A percentile compares a stretch with the other conserved stretches of the same genome.
phyloP scores from a whole-genome alignment of 2,888 invertebrate genomes.

The Toxonevra muliebris region DNA sequence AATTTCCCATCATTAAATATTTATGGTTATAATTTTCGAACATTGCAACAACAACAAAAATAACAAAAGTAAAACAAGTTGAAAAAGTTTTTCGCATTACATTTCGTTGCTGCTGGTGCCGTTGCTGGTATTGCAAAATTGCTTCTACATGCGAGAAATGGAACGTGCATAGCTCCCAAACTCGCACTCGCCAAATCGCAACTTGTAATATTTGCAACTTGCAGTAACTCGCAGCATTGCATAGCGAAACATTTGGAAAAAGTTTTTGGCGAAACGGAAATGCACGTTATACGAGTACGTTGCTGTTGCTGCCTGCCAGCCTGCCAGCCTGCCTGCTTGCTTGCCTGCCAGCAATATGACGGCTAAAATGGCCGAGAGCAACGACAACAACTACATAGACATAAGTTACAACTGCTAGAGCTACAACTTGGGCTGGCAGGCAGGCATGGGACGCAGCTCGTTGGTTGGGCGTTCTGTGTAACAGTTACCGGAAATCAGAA shows the following conservation, averaged over 20 bases:
- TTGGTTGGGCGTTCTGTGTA: no score
- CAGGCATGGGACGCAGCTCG: background rate
- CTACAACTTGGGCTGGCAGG: background rate
- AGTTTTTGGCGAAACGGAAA: slow-evolving; percentile 14
- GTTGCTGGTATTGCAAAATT: no score
- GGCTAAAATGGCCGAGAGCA: slow-evolving; percentile 36
- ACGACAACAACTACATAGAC: slow-evolving; percentile 8
- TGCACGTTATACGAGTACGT: slow-evolving; percentile 3
- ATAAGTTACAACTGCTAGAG: no score
- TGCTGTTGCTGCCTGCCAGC: slow-evolving; percentile 4
- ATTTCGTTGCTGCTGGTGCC: background rate
- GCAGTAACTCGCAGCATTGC: background rate
- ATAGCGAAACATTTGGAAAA: background rate
- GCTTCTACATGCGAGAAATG: no score
- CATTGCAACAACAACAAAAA: slow-evolving; percentile 7
- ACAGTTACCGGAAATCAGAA: slow-evolving; percentile 38
- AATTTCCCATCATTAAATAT: slow-evolving; percentile 56
- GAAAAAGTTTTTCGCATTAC: slow-evolving; percentile 17
- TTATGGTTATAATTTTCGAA: slow-evolving; percentile 42
- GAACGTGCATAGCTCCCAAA: no score
- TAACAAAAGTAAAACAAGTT: background rate
- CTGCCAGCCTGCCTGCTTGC: no score
- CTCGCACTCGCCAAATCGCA: no score
- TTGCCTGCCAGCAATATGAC: slow-evolving; percentile 31
- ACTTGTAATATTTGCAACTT: no score